Evolutionary conservation across 2,888 invertebrate species (phyloP).

Genomic region (Heliconius aoede): DNA sequence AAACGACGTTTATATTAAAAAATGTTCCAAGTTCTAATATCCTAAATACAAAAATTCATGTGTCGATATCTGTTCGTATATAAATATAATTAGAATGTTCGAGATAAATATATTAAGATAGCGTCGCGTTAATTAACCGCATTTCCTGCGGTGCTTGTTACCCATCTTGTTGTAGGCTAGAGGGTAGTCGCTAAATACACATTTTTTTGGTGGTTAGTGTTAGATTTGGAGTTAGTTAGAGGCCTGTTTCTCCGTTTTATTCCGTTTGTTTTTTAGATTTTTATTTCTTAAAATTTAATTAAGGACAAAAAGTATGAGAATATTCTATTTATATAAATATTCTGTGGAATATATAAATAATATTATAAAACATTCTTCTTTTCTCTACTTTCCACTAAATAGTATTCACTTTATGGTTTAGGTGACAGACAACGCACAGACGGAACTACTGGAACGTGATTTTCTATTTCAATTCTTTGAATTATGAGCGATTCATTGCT

Average conservation of each 20-base stretch:
- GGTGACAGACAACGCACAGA: background rate
- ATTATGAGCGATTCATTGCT: background rate
- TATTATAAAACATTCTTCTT: background rate
- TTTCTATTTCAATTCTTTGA: background rate
- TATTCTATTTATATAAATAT: too few relatives aligned
- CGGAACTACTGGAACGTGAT: too few relatives aligned
- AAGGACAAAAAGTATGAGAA: too few relatives aligned
- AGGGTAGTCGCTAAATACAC: background rate
- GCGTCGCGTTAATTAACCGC: conserved; percentile 16
- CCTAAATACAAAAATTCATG: conserved; percentile 1
- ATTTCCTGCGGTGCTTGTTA: conserved; percentile 2
- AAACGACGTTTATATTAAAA: background rate
- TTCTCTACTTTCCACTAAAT: background rate
- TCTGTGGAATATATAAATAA: too few relatives aligned
- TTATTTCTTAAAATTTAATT: background rate
- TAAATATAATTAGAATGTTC: conserved; percentile 13
- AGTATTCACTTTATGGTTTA: background rate
- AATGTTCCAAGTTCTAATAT: background rate
- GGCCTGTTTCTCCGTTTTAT: background rate
- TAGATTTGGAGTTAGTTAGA: background rate
- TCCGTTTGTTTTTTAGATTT: background rate
- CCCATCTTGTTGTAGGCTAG: background rate
- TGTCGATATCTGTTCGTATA: conserved; percentile 6
- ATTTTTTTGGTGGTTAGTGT: background rate
- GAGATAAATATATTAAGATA: conserved; percentile 25